Percentiles rank a stretch among this genome's conserved stretches.
phyloP scores from a whole-genome alignment of 1,140 invertebrate species.

The Trissolcus basalis region DNA sequence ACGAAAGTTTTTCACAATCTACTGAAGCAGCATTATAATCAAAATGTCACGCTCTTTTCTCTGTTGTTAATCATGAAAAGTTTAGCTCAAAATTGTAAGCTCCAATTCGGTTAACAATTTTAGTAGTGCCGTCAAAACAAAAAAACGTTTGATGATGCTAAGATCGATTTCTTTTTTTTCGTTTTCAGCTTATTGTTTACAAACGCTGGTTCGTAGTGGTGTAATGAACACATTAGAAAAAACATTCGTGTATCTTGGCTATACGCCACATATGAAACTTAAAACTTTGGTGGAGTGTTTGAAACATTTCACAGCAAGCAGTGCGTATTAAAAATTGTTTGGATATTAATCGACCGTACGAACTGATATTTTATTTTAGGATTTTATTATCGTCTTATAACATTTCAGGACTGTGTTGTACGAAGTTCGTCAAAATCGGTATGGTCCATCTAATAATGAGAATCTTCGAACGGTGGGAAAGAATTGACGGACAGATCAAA shows the following conservation, averaged over 20 bases:
- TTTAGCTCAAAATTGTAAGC: slow-evolving; percentile 80
- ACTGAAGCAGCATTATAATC: slow-evolving; percentile 79
- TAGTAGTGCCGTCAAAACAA: not conserved
- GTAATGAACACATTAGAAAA: slow-evolving; percentile 80
- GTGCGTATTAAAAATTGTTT: slow-evolving; percentile 69
- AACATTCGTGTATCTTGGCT: slow-evolving; percentile 79
- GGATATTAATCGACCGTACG: slow-evolving; percentile 7
- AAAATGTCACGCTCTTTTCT: slow-evolving; percentile 79
- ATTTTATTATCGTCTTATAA: slow-evolving; percentile 13
- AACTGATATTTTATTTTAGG: not conserved
- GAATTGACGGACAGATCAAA: slow-evolving; percentile 80
- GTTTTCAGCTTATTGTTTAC: slow-evolving; percentile 78
- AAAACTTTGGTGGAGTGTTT: slow-evolving; percentile 80
- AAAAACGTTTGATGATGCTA: too few relatives aligned
- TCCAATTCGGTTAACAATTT: not conserved
- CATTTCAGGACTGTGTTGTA: slow-evolving; percentile 78
- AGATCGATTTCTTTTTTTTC: slow-evolving; percentile 7
- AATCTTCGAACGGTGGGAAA: slow-evolving; percentile 82
- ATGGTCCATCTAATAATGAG: slow-evolving; percentile 78
- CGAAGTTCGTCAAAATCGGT: slow-evolving; percentile 79
- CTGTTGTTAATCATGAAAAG: slow-evolving; percentile 80
- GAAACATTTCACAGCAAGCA: slow-evolving; percentile 81
- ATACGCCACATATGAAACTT: slow-evolving; percentile 80
- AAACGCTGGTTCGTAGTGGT: slow-evolving; percentile 80
- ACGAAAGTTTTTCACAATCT: slow-evolving; percentile 80